phyloP scores from a whole-genome alignment of 1,140 invertebrate species.

The Gryon sp. region DNA sequence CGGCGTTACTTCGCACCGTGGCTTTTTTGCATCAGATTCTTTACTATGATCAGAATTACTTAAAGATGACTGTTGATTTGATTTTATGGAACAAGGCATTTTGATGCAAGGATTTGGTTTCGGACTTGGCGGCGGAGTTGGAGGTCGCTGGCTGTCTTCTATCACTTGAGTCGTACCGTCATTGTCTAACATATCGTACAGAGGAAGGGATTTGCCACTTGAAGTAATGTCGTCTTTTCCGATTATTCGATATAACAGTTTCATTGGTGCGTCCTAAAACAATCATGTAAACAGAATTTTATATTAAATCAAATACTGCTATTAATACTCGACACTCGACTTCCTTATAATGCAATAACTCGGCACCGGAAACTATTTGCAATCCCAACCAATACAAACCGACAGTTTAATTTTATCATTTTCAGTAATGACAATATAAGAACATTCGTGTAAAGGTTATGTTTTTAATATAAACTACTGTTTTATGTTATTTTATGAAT shows the following conservation, averaged over 20 bases:
- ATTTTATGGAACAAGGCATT: constrained; percentile 40
- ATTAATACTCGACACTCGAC: no score
- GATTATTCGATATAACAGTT: constrained; percentile 68
- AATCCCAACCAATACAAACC: no score
- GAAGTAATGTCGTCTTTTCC: constrained; percentile 52
- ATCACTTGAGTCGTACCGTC: constrained; percentile 61
- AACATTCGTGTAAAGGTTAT: no score
- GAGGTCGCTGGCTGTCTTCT: constrained; percentile 73
- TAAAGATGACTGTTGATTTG: constrained; percentile 36
- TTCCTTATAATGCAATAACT: no score
- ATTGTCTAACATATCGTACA: constrained; percentile 26
- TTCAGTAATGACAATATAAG: no score
- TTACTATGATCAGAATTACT: constrained; percentile 61
- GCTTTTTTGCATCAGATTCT: constrained; percentile 71
- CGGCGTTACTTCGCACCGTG: constrained; percentile 74
- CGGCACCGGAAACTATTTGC: no score
- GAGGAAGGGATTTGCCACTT: constrained; percentile 16
- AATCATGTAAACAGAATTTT: no score
- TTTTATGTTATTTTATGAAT: no score
- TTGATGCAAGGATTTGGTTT: constrained; percentile 66
- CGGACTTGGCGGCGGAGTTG: constrained; percentile 74
- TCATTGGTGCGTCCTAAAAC: constrained; percentile 74
- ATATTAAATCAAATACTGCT: no score
- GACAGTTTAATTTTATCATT: no score
- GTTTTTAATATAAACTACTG: no score